These are phyloP conservation scores for Cephus rjabovi DNA, from an alignment of 2,888 invertebrate genomes.

Conservation along the genomic window DNA sequence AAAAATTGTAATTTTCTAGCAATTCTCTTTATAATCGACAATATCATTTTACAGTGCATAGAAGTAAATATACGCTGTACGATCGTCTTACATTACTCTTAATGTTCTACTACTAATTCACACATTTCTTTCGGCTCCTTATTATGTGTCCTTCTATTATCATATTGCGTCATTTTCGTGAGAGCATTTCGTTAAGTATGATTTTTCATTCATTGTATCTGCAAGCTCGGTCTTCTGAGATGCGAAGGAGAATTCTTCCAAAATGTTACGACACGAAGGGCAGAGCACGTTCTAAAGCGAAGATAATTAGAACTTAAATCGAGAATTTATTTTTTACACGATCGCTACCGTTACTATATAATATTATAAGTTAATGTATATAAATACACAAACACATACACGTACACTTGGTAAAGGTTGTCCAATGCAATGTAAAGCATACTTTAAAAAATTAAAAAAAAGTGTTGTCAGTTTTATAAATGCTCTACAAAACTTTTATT, in stretches of 20 bases:
- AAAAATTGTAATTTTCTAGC: not conserved
- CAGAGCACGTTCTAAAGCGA: not conserved
- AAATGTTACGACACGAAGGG: not conserved
- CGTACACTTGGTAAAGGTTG: conserved; percentile 9
- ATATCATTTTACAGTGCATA: not conserved
- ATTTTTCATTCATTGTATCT: not conserved
- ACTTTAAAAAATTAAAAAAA: conserved; percentile 2
- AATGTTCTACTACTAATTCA: not conserved
- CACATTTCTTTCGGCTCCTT: not conserved
- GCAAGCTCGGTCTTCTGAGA: not conserved
- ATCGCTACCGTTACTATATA: not conserved
- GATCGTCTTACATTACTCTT: not conserved
- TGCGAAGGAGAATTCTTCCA: conserved; percentile 1
- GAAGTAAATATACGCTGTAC: not conserved
- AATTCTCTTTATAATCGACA: not conserved
- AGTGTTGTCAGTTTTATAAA: conserved; percentile 7
- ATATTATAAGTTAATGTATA: conserved; percentile 6
- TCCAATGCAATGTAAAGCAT: conserved; percentile 6
- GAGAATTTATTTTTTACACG: conserved; percentile 7
- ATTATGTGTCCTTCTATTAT: not conserved
- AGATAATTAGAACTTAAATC: conserved; percentile 1
- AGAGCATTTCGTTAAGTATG: not conserved
- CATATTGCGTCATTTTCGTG: not conserved
- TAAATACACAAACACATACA: not conserved
- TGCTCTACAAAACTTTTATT: not conserved